These are phyloP conservation scores for Hyla sarda DNA, from an alignment of 2,113 vertebrate genomes.

Conservation along the genomic window DNA sequence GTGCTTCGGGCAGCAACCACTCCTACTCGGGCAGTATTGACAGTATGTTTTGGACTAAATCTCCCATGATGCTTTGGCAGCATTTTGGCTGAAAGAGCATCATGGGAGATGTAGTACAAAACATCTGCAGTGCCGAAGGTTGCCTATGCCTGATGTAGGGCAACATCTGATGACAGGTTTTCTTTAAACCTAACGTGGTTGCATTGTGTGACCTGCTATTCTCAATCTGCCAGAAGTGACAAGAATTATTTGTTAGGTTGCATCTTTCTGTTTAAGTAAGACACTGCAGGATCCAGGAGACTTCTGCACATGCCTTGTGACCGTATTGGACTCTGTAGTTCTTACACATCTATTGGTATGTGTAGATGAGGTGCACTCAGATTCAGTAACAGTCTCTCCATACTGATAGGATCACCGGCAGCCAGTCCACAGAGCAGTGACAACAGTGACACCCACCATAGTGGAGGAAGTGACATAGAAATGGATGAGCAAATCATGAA, in stretches of 20 bases:
- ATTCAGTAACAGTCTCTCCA: slow-evolving; percentile 15
- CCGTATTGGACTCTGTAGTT: neutral
- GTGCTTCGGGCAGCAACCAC: too few relatives aligned
- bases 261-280: neutral
- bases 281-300: neutral
- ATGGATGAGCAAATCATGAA: slow-evolving; percentile 96
- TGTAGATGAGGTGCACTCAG: neutral
- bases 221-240: neutral
- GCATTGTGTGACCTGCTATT: too few relatives aligned
- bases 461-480: slow-evolving; percentile 96
- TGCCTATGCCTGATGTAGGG: too few relatives aligned
- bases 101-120: too few relatives aligned
- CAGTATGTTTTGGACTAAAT: too few relatives aligned
- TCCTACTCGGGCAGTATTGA: too few relatives aligned
- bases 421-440: slow-evolving; percentile 97
- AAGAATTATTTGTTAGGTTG: neutral
- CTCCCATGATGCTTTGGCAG: too few relatives aligned
- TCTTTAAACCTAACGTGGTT: too few relatives aligned
- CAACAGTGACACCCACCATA: slow-evolving; percentile 98
- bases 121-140: too few relatives aligned
- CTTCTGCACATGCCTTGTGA: neutral
- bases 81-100: too few relatives aligned
- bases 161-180: too few relatives aligned
- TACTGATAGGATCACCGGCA: slow-evolving; percentile 88
- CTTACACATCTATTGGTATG: neutral